These are phyloP conservation scores for Solenopsis invicta DNA, from an alignment of 1,140 invertebrate species.

Conservation along the genomic window DNA sequence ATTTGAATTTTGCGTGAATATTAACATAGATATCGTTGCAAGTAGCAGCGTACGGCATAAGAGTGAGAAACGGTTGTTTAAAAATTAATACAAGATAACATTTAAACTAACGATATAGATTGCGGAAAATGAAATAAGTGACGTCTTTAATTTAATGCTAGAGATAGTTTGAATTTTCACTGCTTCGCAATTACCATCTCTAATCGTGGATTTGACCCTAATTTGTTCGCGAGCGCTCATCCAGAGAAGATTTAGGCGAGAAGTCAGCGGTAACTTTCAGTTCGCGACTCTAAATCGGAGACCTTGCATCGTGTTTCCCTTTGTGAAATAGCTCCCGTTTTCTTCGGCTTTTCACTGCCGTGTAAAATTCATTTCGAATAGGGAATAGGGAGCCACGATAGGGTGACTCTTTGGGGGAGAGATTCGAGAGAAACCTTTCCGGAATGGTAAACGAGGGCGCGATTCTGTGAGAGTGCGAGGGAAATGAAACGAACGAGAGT, in stretches of 20 bases:
- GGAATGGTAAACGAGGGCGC: constrained; percentile 51
- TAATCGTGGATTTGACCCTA: constrained; percentile 33
- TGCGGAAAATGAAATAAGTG: background rate
- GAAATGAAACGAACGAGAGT: background rate
- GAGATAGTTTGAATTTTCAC: background rate
- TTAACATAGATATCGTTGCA: background rate
- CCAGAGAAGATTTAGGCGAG: constrained; percentile 48
- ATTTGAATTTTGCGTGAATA: background rate
- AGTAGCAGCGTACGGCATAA: background rate
- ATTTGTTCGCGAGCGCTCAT: constrained; percentile 47
- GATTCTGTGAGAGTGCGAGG: constrained; percentile 6
- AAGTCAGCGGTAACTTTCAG: constrained; percentile 49
- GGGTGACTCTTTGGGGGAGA: constrained; percentile 18
- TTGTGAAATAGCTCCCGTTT: constrained; percentile 15
- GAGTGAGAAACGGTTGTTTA: background rate
- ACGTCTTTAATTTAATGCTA: constrained; percentile 28
- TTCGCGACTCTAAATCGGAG: constrained; percentile 26
- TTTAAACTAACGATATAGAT: constrained; percentile 16
- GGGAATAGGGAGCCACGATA: constrained; percentile 44
- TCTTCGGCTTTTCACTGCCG: constrained; percentile 20
- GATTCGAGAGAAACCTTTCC: constrained; percentile 37
- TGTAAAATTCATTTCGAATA: constrained; percentile 47
- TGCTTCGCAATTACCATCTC: constrained; percentile 32
- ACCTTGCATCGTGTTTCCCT: constrained; percentile 33
- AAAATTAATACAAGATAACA: background rate